These are phyloP conservation scores for Zophobas morio DNA, from an alignment of 1,140 invertebrate genomes.

Conservation along the genomic window DNA sequence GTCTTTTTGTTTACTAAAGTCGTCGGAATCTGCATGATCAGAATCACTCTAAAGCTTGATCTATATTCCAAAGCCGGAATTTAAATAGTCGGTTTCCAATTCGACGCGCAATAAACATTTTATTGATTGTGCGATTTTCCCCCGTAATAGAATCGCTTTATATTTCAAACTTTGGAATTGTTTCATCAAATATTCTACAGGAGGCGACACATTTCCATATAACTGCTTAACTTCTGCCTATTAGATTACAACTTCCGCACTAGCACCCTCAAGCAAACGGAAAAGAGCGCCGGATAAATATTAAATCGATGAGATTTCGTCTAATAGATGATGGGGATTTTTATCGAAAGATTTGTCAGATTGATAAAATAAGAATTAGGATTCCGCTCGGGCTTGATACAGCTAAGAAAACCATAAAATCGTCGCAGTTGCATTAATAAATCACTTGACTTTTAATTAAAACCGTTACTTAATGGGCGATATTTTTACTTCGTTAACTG, in stretches of 20 bases:
- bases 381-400: neutral
- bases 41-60: constrained; percentile 23
- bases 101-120: constrained; percentile 16
- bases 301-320: neutral
- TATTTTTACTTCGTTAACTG: constrained; percentile 31
- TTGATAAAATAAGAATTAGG: constrained; percentile 18
- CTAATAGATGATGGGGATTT: neutral
- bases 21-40: constrained; percentile 33
- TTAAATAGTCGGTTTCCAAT: constrained; percentile 1
- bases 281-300: neutral
- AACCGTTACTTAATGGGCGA: constrained; percentile 11
- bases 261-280: neutral
- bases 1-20: constrained; percentile 26
- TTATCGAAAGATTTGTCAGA: neutral
- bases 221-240: constrained; percentile 23
- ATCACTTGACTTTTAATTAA: constrained; percentile 33
- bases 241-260: constrained; percentile 2
- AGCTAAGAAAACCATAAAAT: neutral
- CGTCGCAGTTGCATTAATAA: neutral
- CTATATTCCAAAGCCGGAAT: constrained; percentile 16
- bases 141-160: constrained; percentile 22
- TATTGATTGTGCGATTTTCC: constrained; percentile 22
- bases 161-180: constrained; percentile 15
- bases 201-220: constrained; percentile 18
- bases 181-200: constrained; percentile 26